Conservation (phyloP, 2,113 vertebrate genomes). For the Poecilia latipinna region DNA sequence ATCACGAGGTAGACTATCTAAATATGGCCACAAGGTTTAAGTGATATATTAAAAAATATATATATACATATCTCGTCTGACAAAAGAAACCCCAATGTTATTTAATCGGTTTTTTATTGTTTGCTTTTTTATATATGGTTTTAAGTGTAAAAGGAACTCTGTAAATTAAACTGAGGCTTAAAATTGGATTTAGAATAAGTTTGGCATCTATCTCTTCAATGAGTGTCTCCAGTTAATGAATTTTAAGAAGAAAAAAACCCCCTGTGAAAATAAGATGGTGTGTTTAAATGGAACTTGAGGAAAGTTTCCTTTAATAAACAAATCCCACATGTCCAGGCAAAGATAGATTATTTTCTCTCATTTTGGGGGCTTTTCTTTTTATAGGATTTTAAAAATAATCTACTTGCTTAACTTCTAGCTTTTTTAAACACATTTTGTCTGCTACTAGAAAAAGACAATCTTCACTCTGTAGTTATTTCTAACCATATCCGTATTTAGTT, state of each 20-base stretch:
- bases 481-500: too few species aligned
- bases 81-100: background rate
- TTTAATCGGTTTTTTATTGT: background rate
- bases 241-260: background rate
- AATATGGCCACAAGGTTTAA: constrained; percentile 49
- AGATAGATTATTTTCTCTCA: background rate
- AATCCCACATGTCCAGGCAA: background rate
- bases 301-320: background rate
- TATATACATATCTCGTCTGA: constrained; percentile 7
- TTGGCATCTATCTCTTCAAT: background rate
- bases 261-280: background rate
- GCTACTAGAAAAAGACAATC: too few species aligned
- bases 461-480: too few species aligned
- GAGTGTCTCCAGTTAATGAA: background rate
- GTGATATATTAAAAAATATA: constrained; percentile 31
- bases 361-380: background rate
- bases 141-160: background rate
- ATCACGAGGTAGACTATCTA: constrained; percentile 53
- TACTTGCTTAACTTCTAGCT: too few species aligned
- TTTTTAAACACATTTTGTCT: too few species aligned
- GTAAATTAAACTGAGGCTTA: background rate
- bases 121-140: background rate
- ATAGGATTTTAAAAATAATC: too few species aligned
- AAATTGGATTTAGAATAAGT: background rate
- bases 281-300: background rate